Base-by-base conservation (phyloP, 2,113 vertebrate species). In the Eubucco bourcierii region DNA sequence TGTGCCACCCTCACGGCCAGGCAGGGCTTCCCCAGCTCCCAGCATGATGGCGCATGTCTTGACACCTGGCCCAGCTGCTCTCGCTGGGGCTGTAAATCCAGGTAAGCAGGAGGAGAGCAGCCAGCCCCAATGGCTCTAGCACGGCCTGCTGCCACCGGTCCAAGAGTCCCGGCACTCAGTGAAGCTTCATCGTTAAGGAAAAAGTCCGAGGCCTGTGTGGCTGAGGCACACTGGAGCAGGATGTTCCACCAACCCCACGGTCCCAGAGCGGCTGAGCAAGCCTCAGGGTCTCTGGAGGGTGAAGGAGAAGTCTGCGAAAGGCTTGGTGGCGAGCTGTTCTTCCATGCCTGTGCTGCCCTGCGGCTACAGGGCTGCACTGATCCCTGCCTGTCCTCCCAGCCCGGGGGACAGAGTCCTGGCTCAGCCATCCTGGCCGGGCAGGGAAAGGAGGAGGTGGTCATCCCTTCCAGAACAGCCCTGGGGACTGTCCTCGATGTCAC, bases 171-270 rank as follows among this genome's bases (percentile, higher is more conserved):
- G 12, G 64, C 59, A 34, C n/a, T 15, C 56, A 14, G 20, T 15
- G 67, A 34, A 90, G 80, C 81, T 41, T 55, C 72, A 33, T 33
- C 5, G 0, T 24, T 0, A 4, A 71, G 81, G 25, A 78, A 59
- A n/a, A 88, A 41, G 53, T 44, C 19, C 17, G 15, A 18, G 55
- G 18, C 23, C 60, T 37, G 33, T 3, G 21, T 17, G 60, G 18
- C 76, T 41, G 61, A 13, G 33, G 18, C 46, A 15, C 1, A 1
- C 2, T 0, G 0, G 28, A 37, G 33, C 1, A 2, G 47, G 28
- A 20, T 34, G 64, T 6, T 19, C 58, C 29, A 11, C 18, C 17
- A 8, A 33, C 66, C 20, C 27, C 27, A 21, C 14, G 21, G 18
- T 73, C 4, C 1, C 59, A 27, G 33, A 27, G 75, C 7, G 21